Conservation (phyloP, 2,888 invertebrate genomes). For the Xestia sexstrigata region DNA sequence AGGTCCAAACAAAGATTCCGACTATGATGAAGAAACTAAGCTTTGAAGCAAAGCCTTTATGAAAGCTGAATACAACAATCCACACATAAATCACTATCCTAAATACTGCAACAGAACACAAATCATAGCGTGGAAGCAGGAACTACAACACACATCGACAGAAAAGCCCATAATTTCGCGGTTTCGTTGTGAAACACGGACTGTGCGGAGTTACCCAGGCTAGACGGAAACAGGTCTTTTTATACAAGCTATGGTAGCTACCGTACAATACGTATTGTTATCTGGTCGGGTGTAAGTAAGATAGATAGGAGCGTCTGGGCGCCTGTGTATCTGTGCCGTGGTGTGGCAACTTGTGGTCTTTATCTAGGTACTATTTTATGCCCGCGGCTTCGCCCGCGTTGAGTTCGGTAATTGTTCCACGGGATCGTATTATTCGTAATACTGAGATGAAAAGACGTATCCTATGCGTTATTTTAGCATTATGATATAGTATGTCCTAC, state of each 20-base stretch:
- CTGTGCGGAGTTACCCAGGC: slow-evolving; percentile 5
- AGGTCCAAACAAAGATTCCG: not conserved
- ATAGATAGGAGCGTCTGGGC: slow-evolving; percentile 12
- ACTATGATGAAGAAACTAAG: not conserved
- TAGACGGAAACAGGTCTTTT: slow-evolving; percentile 30
- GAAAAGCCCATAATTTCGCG: slow-evolving; percentile 33
- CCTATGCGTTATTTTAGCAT: no score
- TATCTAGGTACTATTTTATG: not conserved
- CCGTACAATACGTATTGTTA: slow-evolving; percentile 41
- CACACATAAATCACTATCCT: slow-evolving; percentile 1
- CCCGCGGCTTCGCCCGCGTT: no score
- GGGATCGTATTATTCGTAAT: not conserved
- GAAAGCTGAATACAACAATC: slow-evolving; percentile 20
- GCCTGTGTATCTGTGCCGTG: slow-evolving; percentile 5
- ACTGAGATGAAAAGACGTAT: not conserved
- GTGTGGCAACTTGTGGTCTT: slow-evolving; percentile 1
- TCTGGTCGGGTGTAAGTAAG: slow-evolving; percentile 15
- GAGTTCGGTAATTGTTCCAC: not conserved
- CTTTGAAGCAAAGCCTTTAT: not conserved
- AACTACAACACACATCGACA: slow-evolving; percentile 12
- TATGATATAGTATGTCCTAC: no score
- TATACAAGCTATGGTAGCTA: slow-evolving; percentile 7
- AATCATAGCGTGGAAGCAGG: slow-evolving; percentile 38
- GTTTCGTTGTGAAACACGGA: slow-evolving; percentile 34
- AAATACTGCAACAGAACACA: slow-evolving; percentile 29